Evolutionary conservation across 1,140 invertebrate species (phyloP).

Genomic region (Scaptodrosophila lebanonensis): DNA sequence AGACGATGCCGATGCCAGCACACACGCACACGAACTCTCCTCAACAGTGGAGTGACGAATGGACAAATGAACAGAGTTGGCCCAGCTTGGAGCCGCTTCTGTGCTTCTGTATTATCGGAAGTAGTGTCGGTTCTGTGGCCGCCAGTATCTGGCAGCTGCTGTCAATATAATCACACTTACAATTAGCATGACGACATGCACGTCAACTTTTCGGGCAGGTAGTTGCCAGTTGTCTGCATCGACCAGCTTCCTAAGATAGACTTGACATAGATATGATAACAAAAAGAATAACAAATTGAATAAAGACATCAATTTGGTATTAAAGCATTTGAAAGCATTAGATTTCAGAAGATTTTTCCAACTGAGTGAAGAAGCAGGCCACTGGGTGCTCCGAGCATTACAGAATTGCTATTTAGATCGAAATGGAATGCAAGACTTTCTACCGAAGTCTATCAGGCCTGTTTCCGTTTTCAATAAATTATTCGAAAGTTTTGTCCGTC

Average conservation of each 20-base stretch:
- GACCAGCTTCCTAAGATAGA: not conserved
- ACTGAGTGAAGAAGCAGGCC: too few relatives aligned
- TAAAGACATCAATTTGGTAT: too few relatives aligned
- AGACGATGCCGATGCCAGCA: too few relatives aligned
- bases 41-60: not conserved
- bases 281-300: too few relatives aligned
- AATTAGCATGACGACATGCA: slow-evolving; percentile 71
- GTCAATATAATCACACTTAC: slow-evolving; percentile 76
- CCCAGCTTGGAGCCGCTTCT: not conserved
- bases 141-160: slow-evolving; percentile 30
- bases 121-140: slow-evolving; percentile 16
- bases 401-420: too few relatives aligned
- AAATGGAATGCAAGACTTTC: too few relatives aligned
- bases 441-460: too few relatives aligned
- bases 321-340: slow-evolving; percentile 1
- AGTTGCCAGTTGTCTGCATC: not conserved
- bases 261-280: too few relatives aligned
- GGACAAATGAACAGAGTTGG: too few relatives aligned
- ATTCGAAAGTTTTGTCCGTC: too few relatives aligned
- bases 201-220: slow-evolving; percentile 46
- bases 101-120: slow-evolving; percentile 22
- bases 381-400: too few relatives aligned
- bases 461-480: too few relatives aligned
- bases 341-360: slow-evolving; percentile 10
- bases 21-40: not conserved